Percentiles rank a stretch among this genome's conserved stretches.
Evolutionary conservation across 2,113 vertebrate genomes (phyloP).

Genomic region (Hippocampus abdominalis): DNA sequence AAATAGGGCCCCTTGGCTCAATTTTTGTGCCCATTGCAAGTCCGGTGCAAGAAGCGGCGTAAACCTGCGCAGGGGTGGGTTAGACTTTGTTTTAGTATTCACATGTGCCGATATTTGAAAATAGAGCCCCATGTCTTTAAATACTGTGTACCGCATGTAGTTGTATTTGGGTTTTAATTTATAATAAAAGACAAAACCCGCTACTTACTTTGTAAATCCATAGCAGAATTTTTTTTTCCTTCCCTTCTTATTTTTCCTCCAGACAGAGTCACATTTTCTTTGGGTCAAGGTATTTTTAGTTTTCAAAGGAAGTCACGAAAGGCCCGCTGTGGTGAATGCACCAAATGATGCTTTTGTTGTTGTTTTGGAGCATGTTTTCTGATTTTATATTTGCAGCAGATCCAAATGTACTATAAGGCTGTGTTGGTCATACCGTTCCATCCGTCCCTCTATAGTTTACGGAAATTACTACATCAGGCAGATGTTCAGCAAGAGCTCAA

Average conservation of each 20-base stretch:
- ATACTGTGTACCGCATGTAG: not conserved
- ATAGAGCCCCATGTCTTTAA: slow-evolving; percentile 6
- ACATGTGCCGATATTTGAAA: too few species aligned
- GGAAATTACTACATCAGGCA: not conserved
- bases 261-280: not conserved
- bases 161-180: not conserved
- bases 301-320: not conserved
- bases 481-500: not conserved
- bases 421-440: slow-evolving; percentile 9
- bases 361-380: slow-evolving; percentile 4
- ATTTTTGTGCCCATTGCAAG: too few species aligned
- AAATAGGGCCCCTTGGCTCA: too few species aligned
- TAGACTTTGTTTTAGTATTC: too few species aligned
- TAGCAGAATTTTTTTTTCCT: not conserved
- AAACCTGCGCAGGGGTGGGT: too few species aligned
- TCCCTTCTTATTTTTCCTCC: not conserved
- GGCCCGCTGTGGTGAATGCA: not conserved
- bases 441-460: not conserved
- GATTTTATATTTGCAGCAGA: slow-evolving; percentile 1
- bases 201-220: slow-evolving; percentile 4
- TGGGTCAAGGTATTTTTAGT: not conserved
- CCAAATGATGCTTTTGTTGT: not conserved
- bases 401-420: slow-evolving; percentile 9
- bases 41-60: too few species aligned
- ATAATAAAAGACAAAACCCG: not conserved